Base-by-base conservation (phyloP, 2,888 invertebrate species). In the Anoncus sp. region DNA sequence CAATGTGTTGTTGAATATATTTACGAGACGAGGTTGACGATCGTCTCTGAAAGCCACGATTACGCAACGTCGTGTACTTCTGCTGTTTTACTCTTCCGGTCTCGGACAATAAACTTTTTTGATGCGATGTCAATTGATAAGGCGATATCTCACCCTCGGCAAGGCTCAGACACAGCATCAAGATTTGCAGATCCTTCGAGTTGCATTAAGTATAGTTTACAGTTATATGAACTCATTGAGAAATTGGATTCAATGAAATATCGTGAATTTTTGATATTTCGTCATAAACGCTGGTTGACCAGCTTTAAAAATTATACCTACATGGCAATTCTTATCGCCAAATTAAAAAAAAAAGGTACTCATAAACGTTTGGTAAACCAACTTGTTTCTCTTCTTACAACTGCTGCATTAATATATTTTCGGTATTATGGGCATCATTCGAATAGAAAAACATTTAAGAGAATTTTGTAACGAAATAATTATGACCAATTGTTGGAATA, bases 111-210 rank as follows among this genome's bases (percentile, higher is more conserved):
- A 95, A 91, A 70, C 94, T 91, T 63, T 94, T 93, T 86, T 96
- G 93, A 85, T 95, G 94, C 57, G 93, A 92, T 1, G 94, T 94
- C 82, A 96, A 88, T 75, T 95, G 93, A 84, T 94, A 93, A 0
- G 95, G 95, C 45, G 92, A 92, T 43, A 93, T 91, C 4, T 93
- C 91, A 3, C 94, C 94, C 87, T 95, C 95, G 0, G 95, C 95
- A 66, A 95, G 87, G 85, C 92, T 93, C 81, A 94, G 91, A 80
- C 94, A 95, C 1, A 95, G 92, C 87, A 94, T 92, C 55, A 95
- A 86, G 47, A 94, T 92, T 85, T 94, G 93, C 43, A 95, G 92
- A 40, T 94, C 93, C 87, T 89, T 47, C 2, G 59, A n/a, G 16
- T 43, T 14, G 31, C 51, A 22, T 55, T n/a, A 14, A 40, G 10